Percentiles rank a stretch among this genome's conserved stretches.
phyloP scores from a whole-genome alignment of 2,797 vertebrate species.

The Phrynocephalus forsythii region DNA sequence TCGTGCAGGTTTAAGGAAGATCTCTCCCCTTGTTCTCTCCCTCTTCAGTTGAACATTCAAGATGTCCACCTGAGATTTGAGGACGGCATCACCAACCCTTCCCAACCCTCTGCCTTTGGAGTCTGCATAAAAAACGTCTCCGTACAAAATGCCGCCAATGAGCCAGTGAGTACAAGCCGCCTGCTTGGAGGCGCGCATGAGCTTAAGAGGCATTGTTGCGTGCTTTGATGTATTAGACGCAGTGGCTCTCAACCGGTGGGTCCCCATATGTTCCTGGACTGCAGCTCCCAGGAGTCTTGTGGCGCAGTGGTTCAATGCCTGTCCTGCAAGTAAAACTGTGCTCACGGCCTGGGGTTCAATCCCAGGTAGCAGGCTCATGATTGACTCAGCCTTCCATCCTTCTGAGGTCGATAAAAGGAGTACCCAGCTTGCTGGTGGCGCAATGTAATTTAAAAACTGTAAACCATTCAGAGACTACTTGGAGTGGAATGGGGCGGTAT shows the following conservation, averaged over 20 bases:
- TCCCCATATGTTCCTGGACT: too few species aligned
- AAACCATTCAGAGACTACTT: too few species aligned
- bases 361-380: too few species aligned
- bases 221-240: neutral
- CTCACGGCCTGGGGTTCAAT: too few species aligned
- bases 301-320: too few species aligned
- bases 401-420: too few species aligned
- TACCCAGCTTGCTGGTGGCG: too few species aligned
- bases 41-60: slow-evolving; percentile 91
- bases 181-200: neutral
- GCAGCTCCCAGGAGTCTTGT: too few species aligned
- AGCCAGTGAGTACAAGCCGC: slow-evolving; percentile 82
- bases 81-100: slow-evolving; percentile 88
- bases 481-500: too few species aligned
- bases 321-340: too few species aligned
- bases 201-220: neutral
- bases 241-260: neutral
- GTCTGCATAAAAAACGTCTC: slow-evolving; percentile 95
- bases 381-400: too few species aligned
- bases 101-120: slow-evolving; percentile 90
- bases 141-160: slow-evolving; percentile 90
- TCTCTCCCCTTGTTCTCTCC: slow-evolving; percentile 1
- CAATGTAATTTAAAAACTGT: too few species aligned
- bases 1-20: neutral
- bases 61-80: slow-evolving; percentile 96